Base-by-base conservation (phyloP, 2,113 vertebrate species). In the Scortum barcoo region DNA sequence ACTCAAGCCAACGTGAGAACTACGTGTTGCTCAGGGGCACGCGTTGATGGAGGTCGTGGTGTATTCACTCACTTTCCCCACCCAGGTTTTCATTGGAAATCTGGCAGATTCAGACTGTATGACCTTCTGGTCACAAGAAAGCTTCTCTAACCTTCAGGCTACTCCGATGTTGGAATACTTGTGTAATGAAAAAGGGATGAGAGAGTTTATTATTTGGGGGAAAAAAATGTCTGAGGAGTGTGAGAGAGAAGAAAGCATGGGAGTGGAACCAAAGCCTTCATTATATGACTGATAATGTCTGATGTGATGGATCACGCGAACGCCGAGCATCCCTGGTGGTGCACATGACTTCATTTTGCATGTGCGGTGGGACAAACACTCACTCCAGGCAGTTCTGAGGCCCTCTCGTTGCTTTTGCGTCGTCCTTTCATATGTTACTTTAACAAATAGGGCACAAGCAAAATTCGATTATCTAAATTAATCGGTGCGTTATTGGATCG, bases 341-440 rank as follows among this genome's bases (percentile, higher is more conserved):
- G 78, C 54, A 67, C 62, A 91, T 92, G 85, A 91, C 85, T 91
- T 94, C 85, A 88, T 26, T 77, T 86, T 83, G 88, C 92, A 87
- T 90, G 92, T 80, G 76, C 81, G 66, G 63, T 5, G 54, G 61
- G 76, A 77, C 78, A 88, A 82, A 83, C 78, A 75, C 78, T 74
- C 72, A 63, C 53, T n/a, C 17, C 36, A 66, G 57, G 20, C 72
- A 48, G 71, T 85, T 78, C 63, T 24, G 62, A 26, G 28, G 38
- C 48, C 73, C 67, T 53, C 36, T 38, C 44, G 19, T 67, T n/a
- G 19, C 54, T 38, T 76, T 72, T 50, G 62, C n/a, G 73, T 40
- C 61, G 14, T 72, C 42, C 68, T 84, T 58, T 80, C 66, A 75
- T 48, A 68, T 67, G 68, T 67, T 66, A 28, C 44, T 81, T 74